Percentiles rank a stretch among this genome's conserved stretches.
Conservation (phyloP, 2,888 invertebrate species). For the Kuschelorhynchus macadamiae region DNA sequence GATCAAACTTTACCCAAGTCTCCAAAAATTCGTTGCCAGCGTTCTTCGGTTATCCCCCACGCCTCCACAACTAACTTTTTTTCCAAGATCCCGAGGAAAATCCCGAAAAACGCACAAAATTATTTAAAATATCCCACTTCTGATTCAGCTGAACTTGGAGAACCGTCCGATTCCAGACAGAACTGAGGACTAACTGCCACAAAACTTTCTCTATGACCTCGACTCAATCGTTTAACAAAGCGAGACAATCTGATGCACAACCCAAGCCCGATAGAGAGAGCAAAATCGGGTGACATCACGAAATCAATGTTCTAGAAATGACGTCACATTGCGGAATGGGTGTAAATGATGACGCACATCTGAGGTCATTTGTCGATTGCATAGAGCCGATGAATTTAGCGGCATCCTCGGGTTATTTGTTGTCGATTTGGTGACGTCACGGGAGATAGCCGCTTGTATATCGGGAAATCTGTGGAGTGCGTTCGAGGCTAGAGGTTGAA, state of each 20-base stretch:
- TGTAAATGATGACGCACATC: conserved; percentile 37
- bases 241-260: not conserved
- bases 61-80: conserved; percentile 25
- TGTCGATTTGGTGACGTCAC: conserved; percentile 36
- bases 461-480: conserved; percentile 12
- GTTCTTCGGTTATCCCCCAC: conserved; percentile 23
- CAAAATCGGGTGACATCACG: conserved; percentile 31
- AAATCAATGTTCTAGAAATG: conserved; percentile 46
- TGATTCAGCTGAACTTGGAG: conserved; percentile 33
- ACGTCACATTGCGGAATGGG: conserved; percentile 50
- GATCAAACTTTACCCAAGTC: conserved; percentile 23
- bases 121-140: conserved; percentile 9
- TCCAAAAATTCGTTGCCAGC: conserved; percentile 24
- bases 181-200: conserved; percentile 41
- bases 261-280: conserved; percentile 13
- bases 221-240: conserved; percentile 44
- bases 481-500: conserved; percentile 18
- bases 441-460: conserved; percentile 18
- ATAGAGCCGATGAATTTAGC: conserved; percentile 4
- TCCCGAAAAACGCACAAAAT: conserved; percentile 12
- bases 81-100: not conserved
- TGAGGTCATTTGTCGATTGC: conserved; percentile 25
- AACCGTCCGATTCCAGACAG: conserved; percentile 37
- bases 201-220: conserved; percentile 53
- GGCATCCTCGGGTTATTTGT: conserved; percentile 3